These are phyloP conservation scores for Amblyraja radiata DNA, from an alignment of 2,797 vertebrate genomes.

Conservation along the genomic window DNA sequence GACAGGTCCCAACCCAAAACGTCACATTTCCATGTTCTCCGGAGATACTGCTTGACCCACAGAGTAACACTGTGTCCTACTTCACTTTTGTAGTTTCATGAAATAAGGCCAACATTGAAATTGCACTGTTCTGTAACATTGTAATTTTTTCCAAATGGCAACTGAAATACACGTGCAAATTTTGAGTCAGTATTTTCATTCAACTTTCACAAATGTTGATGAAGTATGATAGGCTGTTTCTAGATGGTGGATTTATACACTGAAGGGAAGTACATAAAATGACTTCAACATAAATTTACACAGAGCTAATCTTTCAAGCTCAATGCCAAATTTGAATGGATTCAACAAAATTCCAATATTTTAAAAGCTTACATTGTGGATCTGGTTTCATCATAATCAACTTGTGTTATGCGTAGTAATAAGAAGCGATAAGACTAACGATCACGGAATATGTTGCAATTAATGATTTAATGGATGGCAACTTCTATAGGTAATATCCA, in stretches of 20 bases:
- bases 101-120: too few species aligned
- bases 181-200: not conserved
- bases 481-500: not conserved
- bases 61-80: too few species aligned
- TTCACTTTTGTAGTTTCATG: too few species aligned
- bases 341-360: not conserved
- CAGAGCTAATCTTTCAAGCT: not conserved
- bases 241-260: not conserved
- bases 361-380: not conserved
- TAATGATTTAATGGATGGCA: not conserved
- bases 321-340: not conserved
- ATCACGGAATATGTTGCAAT: not conserved
- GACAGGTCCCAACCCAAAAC: too few species aligned
- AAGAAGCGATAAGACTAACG: not conserved
- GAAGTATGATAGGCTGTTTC: not conserved
- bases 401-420: not conserved
- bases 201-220: not conserved
- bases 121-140: too few species aligned
- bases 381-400: slow-evolving; percentile 17
- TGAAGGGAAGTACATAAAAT: not conserved
- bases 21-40: too few species aligned
- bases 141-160: too few species aligned
- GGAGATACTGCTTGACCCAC: too few species aligned
- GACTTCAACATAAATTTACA: not conserved
- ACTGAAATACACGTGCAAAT: not conserved